Percentiles rank a stretch among this genome's conserved stretches.
Evolutionary conservation across 1,140 invertebrate genomes (phyloP).

Genomic region (Nilaparvata lugens): DNA sequence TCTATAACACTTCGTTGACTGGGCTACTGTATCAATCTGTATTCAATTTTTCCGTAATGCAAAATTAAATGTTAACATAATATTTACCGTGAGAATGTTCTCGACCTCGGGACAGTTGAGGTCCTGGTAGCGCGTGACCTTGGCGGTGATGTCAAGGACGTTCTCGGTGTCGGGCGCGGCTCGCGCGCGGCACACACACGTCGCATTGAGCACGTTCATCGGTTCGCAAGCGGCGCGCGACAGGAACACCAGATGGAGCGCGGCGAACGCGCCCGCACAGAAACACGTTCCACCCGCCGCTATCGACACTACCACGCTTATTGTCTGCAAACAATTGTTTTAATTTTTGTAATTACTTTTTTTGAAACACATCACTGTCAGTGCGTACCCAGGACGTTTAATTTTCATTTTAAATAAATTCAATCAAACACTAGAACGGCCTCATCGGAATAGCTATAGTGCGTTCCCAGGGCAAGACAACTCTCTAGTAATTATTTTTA

Average conservation of each 20-base stretch:
- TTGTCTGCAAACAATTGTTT: conserved; percentile 3
- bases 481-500: too few relatives aligned
- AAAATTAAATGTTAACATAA: too few relatives aligned
- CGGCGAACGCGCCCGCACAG: conserved; percentile 37
- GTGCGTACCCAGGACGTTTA: too few relatives aligned
- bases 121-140: conserved; percentile 35
- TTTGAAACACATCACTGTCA: conserved; percentile 1
- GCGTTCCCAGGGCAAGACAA: too few relatives aligned
- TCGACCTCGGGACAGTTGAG: conserved; percentile 40
- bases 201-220: conserved; percentile 32
- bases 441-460: too few relatives aligned
- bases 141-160: background rate
- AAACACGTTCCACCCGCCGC: conserved; percentile 36
- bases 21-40: too few relatives aligned
- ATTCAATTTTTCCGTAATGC: background rate
- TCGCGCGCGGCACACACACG: conserved; percentile 33
- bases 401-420: too few relatives aligned
- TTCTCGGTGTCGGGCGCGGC: background rate
- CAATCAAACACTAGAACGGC: too few relatives aligned
- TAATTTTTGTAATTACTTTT: background rate
- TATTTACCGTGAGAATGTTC: background rate
- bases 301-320: conserved; percentile 35
- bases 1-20: too few relatives aligned
- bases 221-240: conserved; percentile 37
- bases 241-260: conserved; percentile 39